Evolutionary conservation across 64 coral and sea anemone genomes (phyloP).

Genomic region (Stylophora pistillata): DNA sequence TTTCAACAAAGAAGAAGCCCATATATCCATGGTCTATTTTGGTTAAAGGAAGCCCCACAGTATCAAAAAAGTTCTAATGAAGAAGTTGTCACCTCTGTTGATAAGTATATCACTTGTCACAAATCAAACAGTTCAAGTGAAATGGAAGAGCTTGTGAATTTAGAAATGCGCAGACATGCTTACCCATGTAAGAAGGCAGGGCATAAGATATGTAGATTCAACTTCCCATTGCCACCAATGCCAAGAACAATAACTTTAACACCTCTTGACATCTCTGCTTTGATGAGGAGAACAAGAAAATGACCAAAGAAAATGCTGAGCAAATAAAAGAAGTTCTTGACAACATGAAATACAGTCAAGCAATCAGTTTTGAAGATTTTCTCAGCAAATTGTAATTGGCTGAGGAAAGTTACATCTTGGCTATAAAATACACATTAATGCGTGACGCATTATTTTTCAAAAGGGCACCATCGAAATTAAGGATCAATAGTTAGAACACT

Average conservation of each 20-base stretch:
- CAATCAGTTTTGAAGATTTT: slow-evolving; percentile 43
- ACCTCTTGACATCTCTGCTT: neutral
- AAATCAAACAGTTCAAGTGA: neutral
- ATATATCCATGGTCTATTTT: slow-evolving; percentile 38
- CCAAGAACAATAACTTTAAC: slow-evolving; percentile 9
- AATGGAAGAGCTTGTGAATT: slow-evolving; percentile 29
- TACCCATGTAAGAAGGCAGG: slow-evolving; percentile 6
- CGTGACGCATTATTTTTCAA: slow-evolving; percentile 12
- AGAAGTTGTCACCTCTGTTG: slow-evolving; percentile 35
- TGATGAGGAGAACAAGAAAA: neutral
- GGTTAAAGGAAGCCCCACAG: slow-evolving; percentile 21
- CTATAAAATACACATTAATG: slow-evolving; percentile 4
- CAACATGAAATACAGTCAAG: slow-evolving; percentile 12
- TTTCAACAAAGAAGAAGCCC: slow-evolving; percentile 39
- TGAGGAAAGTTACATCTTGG: slow-evolving; percentile 18
- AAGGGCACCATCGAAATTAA: slow-evolving; percentile 39
- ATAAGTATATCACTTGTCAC: slow-evolving; percentile 47
- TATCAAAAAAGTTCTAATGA: slow-evolving; percentile 32
- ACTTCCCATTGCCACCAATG: slow-evolving; percentile 40
- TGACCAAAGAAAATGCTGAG: slow-evolving; percentile 10
- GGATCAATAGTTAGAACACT: slow-evolving; percentile 40
- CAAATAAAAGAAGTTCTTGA: slow-evolving; percentile 2
- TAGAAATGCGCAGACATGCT: slow-evolving; percentile 26
- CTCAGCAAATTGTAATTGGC: slow-evolving; percentile 3
- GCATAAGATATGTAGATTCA: slow-evolving; percentile 32